Base-by-base conservation (phyloP, 30 jellyfish, hydroid and myxozoan genomes). In the Chrysaora quinquecirrha region DNA sequence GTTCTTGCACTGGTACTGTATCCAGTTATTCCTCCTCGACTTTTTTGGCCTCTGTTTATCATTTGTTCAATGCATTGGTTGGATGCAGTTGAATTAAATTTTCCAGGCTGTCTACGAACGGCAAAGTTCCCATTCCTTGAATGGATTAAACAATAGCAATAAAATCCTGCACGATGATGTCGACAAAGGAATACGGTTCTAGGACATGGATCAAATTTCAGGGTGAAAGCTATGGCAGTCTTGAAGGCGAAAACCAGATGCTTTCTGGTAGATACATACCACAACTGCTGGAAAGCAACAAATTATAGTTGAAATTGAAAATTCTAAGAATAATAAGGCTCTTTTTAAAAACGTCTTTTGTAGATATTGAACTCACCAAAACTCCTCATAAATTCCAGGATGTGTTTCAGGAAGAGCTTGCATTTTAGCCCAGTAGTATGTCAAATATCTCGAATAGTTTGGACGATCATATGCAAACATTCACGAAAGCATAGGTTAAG, bases 1-100 rank as follows among this genome's bases (percentile, higher is more conserved):
- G 94, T 83, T 35, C 87, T 88, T 12, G 88, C 84, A 21, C 66
- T n/a, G 2, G 87, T 70, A 34, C 91, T 64, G 30, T 65, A 80
- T 29, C 91, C 90, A 38, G 73, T 64, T 22, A 80, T 80, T 23
- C 90, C 90, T 4, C 84, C 90, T 21, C 22, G 84, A 31, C 91
- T 31, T 54, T 80, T 80, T 66, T 80, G 91, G 49, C 49, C 91
- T 24, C 76, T 47, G 64, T 80, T 80, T 1, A 80, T 80, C 1
- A 78, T 80, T 32, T 80, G 91, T 66, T 80, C 91, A 23, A 80
- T 67, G 27, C 33, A 34, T 68, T 80, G 91, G 68, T 80, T 85
- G 18, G 85, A 67, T 0, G 85, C 85, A 64, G 24, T 32, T 23
- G 11, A 11, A 32, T 64, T 64, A 56, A 64, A 64, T 10, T 23